Evolutionary conservation across 2,113 vertebrate genomes (phyloP), one percentile per base, ranked within the genome.

Genomic region (Chaetodon trifascialis): DNA sequence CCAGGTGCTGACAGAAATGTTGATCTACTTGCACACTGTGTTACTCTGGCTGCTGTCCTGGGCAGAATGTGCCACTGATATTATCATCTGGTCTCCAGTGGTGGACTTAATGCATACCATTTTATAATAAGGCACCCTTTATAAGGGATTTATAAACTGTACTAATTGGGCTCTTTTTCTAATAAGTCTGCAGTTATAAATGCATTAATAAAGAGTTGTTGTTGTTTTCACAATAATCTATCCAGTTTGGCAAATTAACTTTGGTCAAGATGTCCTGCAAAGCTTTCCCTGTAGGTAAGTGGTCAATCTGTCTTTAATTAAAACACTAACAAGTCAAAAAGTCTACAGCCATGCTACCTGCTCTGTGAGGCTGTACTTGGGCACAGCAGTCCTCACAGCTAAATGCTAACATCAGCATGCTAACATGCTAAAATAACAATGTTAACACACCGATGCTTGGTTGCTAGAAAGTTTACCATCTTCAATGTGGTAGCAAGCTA

Each of bases 21-120:
- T 73, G 44, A 63, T 7, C n/a, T 51, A n/a, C 21, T 36, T 56
- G 56, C 65, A 70, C 56, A 16, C 4, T 46, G 40, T 59, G 56
- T 67, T 66, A 30, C 5, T 63, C 38, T 80, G 55, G 62, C 82
- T 89, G 71, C 72, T 69, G 75, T 68, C 58, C n/a, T 34, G 7
- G 51, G 63, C 62, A n/a, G 30, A 72, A 47, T 72, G 62, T 78
- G 19, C 40, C 14, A 34, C 25, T 74, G 44, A 44, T 68, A 65
- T 52, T 21, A 30, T 44, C 14, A 64, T 58, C 21, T 58, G 25
- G 16, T 51, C 23, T 73, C 8, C 60, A 36, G 21, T 30, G 49
- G 42, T 49, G 44, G n/a, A 58, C 34, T 52, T 34, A 30, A 17
- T 42, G 9, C 0, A 12, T 8, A 52, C 30, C 44, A 54, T 23